Conservation (phyloP, 2,113 vertebrate genomes). For the Petrocephalus microphthalmus region DNA sequence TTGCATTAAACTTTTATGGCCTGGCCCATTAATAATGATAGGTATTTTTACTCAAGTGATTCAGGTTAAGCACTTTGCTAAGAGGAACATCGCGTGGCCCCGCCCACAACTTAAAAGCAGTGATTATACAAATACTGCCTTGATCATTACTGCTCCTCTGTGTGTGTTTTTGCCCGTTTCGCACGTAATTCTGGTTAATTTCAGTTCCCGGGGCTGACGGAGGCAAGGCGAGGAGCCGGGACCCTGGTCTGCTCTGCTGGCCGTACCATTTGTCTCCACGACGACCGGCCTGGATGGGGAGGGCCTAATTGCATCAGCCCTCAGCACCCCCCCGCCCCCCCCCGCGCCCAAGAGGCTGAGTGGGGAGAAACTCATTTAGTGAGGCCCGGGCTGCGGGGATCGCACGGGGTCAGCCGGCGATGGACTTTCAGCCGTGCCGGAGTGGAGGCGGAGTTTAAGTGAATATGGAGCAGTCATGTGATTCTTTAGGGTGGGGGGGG, state of each 20-base stretch:
- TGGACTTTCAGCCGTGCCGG: background rate
- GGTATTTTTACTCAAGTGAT: slow-evolving; percentile 11
- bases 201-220: background rate
- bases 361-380: slow-evolving; percentile 14
- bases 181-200: background rate
- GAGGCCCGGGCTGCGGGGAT: background rate
- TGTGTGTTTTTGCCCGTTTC: background rate
- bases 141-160: background rate
- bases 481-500: background rate
- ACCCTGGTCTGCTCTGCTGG: background rate
- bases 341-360: background rate
- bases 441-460: background rate
- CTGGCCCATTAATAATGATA: background rate
- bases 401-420: background rate
- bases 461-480: background rate
- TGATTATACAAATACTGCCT: background rate
- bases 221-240: no score
- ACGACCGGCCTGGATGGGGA: background rate
- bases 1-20: background rate
- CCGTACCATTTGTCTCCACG: background rate
- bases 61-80: slow-evolving; percentile 12
- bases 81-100: background rate
- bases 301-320: slow-evolving; percentile 11
- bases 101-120: slow-evolving; percentile 5
- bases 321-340: background rate